phyloP scores from a whole-genome alignment of 2,888 invertebrate genomes.

The Eupithecia exiguata region DNA sequence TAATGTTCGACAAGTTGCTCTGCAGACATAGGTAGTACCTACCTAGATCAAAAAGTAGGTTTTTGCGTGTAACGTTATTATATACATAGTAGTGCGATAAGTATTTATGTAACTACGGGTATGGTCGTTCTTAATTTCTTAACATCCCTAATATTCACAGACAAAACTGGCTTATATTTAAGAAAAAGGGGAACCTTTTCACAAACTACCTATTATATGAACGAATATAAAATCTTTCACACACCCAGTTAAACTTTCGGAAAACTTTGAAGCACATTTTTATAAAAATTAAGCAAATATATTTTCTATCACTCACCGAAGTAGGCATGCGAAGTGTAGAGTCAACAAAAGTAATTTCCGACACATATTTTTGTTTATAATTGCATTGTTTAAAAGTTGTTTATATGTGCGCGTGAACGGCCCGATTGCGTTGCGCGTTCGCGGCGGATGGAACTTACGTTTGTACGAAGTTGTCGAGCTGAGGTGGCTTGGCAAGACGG shows the following conservation, averaged over 20 bases:
- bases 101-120: not conserved
- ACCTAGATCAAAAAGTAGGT: not conserved
- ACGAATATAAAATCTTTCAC: not conserved
- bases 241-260: not conserved
- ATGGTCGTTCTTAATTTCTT: not conserved
- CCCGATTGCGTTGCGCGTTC: slow-evolving; percentile 52
- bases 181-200: not conserved
- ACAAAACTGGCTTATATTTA: not conserved
- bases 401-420: slow-evolving; percentile 27
- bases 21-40: not conserved
- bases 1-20: not conserved
- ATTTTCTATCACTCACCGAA: slow-evolving; percentile 37
- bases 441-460: slow-evolving; percentile 56
- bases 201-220: not conserved
- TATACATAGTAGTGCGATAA: not conserved
- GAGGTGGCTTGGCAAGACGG: slow-evolving; percentile 39
- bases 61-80: not conserved
- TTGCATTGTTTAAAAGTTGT: slow-evolving; percentile 42
- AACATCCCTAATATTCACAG: not conserved
- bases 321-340: slow-evolving; percentile 20
- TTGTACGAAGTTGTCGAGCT: slow-evolving; percentile 41
- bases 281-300: not conserved
- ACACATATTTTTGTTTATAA: slow-evolving; percentile 39
- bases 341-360: slow-evolving; percentile 26
- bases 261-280: not conserved